Evolutionary conservation across 2,888 invertebrate genomes (phyloP).

Genomic region (Ernsta delagoae): DNA sequence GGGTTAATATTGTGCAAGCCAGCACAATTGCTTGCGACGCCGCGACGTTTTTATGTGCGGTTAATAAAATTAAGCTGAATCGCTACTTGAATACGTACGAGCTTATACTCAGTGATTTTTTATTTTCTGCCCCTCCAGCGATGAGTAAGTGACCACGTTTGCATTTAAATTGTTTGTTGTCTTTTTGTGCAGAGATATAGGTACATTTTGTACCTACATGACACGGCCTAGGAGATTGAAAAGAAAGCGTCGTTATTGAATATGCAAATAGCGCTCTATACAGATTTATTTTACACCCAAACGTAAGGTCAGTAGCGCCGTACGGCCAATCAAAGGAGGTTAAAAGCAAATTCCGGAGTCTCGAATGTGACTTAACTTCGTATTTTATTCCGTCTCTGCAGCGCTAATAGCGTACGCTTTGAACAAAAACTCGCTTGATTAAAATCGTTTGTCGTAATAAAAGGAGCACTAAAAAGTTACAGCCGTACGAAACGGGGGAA

Average conservation of each 20-base stretch:
- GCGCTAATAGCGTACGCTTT: slow-evolving; percentile 76
- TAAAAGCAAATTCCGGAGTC: slow-evolving; percentile 75
- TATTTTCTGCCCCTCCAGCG: background rate
- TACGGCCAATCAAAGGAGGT: slow-evolving; percentile 72
- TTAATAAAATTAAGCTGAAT: slow-evolving; percentile 29
- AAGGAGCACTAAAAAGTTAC: slow-evolving; percentile 82
- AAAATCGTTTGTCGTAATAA: slow-evolving; percentile 85
- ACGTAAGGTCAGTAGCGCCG: slow-evolving; percentile 55
- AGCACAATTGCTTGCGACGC: slow-evolving; percentile 23
- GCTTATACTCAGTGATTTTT: background rate
- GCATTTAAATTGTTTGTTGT: background rate
- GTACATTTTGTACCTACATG: too few species aligned
- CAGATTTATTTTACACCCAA: slow-evolving; percentile 54
- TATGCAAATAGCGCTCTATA: slow-evolving; percentile 48
- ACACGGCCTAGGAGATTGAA: background rate
- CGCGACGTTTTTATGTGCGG: slow-evolving; percentile 28
- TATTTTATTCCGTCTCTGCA: slow-evolving; percentile 74
- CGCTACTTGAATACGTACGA: slow-evolving; percentile 12
- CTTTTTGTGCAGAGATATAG: background rate
- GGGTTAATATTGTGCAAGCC: slow-evolving; percentile 17
- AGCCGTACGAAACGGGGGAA: slow-evolving; percentile 71
- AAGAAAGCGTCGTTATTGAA: slow-evolving; percentile 44
- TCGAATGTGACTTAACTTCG: slow-evolving; percentile 71
- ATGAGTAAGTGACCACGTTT: background rate
- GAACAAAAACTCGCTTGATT: slow-evolving; percentile 84